Evolutionary conservation across 2,888 invertebrate species (phyloP).

Genomic region (Limnephilus marmoratus): DNA sequence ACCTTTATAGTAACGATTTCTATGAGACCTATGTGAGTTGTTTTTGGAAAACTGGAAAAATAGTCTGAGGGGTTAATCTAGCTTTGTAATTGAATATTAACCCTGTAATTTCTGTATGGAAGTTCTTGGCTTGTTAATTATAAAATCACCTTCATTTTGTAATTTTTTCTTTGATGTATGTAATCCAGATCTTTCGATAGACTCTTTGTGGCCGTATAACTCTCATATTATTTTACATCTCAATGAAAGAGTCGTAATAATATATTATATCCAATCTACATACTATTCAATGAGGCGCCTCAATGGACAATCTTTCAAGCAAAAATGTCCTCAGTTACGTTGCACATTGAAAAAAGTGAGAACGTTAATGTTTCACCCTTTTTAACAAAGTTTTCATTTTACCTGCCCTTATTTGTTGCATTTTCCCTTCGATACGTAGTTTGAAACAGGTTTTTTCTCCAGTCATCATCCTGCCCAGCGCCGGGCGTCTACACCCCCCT

Average conservation of each 20-base stretch:
- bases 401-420: not conserved
- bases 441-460: conserved; percentile 33
- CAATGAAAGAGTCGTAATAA: not conserved
- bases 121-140: not conserved
- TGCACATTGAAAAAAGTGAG: not conserved
- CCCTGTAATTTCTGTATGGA: not conserved
- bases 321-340: not conserved
- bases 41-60: no score
- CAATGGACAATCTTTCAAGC: not conserved
- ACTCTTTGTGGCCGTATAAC: not conserved
- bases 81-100: not conserved
- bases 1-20: no score
- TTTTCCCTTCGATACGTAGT: not conserved
- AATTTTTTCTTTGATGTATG: not conserved
- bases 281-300: not conserved
- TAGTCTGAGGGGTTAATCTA: not conserved
- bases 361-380: not conserved
- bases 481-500: conserved; percentile 35
- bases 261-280: not conserved
- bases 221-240: not conserved
- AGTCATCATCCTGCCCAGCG: conserved; percentile 37
- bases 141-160: not conserved
- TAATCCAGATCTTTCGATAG: not conserved
- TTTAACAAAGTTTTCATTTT: not conserved
- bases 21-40: no score